phyloP scores from a whole-genome alignment of 2,797 vertebrate species.

The Acrossocheilus fasciatus region DNA sequence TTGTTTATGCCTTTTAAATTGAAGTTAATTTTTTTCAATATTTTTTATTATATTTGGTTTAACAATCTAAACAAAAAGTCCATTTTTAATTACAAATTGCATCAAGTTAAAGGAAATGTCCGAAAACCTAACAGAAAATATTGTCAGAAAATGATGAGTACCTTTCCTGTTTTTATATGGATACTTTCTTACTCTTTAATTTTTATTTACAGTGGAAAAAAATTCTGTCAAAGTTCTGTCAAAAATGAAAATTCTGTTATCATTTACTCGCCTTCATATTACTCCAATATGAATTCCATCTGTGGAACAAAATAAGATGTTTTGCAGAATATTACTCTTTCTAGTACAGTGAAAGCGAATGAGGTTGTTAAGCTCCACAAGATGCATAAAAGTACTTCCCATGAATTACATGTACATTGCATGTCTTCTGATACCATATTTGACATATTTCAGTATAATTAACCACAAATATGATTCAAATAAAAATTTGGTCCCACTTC shows the following conservation, averaged over 20 bases:
- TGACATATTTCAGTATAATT: background rate
- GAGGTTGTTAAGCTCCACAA: background rate
- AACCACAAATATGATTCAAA: background rate
- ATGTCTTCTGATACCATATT: background rate
- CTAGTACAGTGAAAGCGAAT: background rate
- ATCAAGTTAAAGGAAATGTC: background rate
- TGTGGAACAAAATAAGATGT: background rate
- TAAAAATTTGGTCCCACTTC: too few species aligned
- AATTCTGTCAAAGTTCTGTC: background rate
- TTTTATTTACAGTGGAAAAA: background rate
- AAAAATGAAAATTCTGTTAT: background rate
- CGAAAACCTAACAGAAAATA: background rate
- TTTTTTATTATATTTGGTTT: too few species aligned
- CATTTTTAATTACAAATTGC: background rate
- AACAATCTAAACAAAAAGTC: too few species aligned
- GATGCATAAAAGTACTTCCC: background rate
- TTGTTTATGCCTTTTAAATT: background rate
- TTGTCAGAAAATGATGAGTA: background rate
- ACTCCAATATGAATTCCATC: background rate
- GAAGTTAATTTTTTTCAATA: background rate
- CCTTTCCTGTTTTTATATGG: background rate
- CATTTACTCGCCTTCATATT: background rate
- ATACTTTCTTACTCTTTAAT: background rate
- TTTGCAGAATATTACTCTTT: background rate
- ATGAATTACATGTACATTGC: background rate